phyloP scores from a whole-genome alignment of 2,113 vertebrate genomes.

The Uropsilus gracilis region DNA sequence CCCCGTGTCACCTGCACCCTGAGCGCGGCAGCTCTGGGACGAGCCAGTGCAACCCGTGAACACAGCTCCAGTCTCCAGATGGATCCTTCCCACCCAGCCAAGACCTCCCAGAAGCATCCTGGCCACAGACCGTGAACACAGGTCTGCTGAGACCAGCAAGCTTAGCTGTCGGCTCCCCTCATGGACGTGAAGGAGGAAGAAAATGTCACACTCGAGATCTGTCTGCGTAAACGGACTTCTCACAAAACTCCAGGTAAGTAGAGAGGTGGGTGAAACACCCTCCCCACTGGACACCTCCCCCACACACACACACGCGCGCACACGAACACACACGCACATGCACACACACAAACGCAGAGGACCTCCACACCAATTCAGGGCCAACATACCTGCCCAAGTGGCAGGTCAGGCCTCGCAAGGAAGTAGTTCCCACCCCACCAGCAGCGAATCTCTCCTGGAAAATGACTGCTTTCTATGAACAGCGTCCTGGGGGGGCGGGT shows the following conservation, averaged over 20 bases:
- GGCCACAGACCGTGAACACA: background rate
- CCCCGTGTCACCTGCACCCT: no score
- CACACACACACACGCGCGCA: no score
- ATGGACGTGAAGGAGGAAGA: background rate
- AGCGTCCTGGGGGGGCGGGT: slow-evolving; percentile 59
- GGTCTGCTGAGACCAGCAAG: background rate
- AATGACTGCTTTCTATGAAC: slow-evolving; percentile 74
- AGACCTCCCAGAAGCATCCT: background rate
- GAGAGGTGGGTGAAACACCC: slow-evolving; percentile 52
- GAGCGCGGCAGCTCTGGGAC: no score
- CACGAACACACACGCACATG: no score
- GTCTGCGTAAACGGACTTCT: background rate
- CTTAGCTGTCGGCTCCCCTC: background rate
- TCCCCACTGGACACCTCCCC: no score
- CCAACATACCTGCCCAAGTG: background rate
- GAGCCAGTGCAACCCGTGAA: fast-evolving
- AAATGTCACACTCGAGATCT: background rate
- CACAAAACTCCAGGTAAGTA: background rate
- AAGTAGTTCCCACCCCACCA: slow-evolving; percentile 45
- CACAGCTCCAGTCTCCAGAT: fast-evolving
- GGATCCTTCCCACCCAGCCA: background rate
- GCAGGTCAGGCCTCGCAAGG: background rate
- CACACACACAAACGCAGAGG: no score
- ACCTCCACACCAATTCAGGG: background rate
- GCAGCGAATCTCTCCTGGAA: slow-evolving; percentile 1